Conservation (phyloP, 37 sponge, comb jelly and placozoan species). For the Halichondria panicea region DNA sequence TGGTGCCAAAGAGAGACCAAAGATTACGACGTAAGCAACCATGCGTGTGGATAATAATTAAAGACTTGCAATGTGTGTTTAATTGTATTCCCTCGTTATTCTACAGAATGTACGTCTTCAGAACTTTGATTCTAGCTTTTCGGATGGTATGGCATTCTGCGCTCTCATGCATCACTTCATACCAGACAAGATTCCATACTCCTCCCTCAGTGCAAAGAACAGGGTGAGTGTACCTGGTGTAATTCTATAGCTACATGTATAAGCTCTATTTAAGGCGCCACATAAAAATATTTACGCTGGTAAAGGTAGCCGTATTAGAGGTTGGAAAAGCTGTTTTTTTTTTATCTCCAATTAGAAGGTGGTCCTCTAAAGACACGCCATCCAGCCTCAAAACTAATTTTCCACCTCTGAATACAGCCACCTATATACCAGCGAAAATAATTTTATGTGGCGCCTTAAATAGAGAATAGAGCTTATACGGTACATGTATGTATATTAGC, state of each 20-base stretch:
- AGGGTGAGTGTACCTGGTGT: constrained; percentile 38
- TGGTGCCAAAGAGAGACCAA: constrained; percentile 61
- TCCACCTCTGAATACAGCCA: background rate
- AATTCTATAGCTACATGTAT: background rate
- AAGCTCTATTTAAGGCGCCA: background rate
- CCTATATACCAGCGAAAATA: background rate
- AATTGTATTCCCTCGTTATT: too few species aligned
- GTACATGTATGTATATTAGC: background rate
- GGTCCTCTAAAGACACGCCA: background rate
- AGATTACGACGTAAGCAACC: constrained; percentile 34
- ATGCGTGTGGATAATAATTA: background rate
- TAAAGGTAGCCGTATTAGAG: too few species aligned
- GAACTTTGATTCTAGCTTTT: constrained; percentile 72
- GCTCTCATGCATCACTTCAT: constrained; percentile 82
- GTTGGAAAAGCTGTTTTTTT: background rate
- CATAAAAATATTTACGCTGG: background rate
- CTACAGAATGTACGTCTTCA: constrained; percentile 65
- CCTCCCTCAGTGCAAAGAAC: constrained; percentile 44
- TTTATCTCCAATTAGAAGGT: background rate
- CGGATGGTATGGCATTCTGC: constrained; percentile 86
- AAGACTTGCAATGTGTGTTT: too few species aligned
- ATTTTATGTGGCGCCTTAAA: background rate
- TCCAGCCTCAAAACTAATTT: background rate
- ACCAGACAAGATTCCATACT: constrained; percentile 76
- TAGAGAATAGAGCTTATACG: too few species aligned